Evolutionary conservation across 2,888 invertebrate genomes (phyloP), one percentile per base, ranked within the genome.

Genomic region (Homarus gammarus): DNA sequence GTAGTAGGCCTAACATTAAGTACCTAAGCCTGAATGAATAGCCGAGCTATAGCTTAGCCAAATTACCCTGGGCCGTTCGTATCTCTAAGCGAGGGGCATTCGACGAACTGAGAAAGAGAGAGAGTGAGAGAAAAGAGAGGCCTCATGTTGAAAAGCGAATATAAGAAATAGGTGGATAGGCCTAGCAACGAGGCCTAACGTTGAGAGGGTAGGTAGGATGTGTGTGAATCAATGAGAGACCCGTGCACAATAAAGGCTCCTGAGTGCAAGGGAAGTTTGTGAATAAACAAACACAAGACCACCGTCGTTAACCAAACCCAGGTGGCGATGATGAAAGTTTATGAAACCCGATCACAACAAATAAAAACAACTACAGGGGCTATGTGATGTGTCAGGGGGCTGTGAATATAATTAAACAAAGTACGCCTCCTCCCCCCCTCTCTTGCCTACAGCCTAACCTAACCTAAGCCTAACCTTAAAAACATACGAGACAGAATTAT

Each of bases 361-460:
- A 73, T 44, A 73, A 38, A 40, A 38, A 10, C 15, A 40, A 73
- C 10, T 68, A 68, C 10, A 22, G 27, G 12, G n/a, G n/a, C n/a
- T n/a, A n/a, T 2, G n/a, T 12, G 36, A 44, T 27, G n/a, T 73
- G n/a, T 44, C 44, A 40, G 73, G 38, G 44, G 40, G 15, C n/a
- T n/a, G 73, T 73, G 73, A 73, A 73, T 73, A 73, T 73, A 73
- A 73, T 73, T 73, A 73, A 27, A 73, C 22, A 38, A 27, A 73
- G 73, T 73, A 40, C 33, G 73, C 73, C 64, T n/a, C 56, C 56
- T 56, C 3, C 27, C 36, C 72, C 72, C 31, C 22, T 40, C 38
- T 2, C 0, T 12, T 70, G 22, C 72, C 36, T 40, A 18, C 38
- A 36, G 36, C 18, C n/a, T n/a, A n/a, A 38, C 40, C 38, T 10